Evolutionary conservation across 2,888 invertebrate species (phyloP), one percentile per base, ranked within the genome.

Genomic region (Iphiclides podalirius): DNA sequence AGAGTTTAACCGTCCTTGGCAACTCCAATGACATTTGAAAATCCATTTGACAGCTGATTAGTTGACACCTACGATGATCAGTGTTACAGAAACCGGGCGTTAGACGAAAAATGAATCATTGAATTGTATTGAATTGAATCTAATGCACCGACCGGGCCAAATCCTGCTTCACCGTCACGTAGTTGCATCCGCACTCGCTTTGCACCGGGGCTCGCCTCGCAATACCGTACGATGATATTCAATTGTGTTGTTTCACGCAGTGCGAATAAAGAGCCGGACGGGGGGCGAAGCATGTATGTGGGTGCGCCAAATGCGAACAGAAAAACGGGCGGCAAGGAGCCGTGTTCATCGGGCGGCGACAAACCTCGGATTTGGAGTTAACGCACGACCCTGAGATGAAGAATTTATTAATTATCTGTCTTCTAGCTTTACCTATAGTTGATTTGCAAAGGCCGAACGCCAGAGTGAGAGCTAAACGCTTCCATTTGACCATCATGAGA

Each of bases 321-420:
- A 16, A 46, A 26, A 31, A 17, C 14, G 14, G 31, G 45, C 6
- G 26, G 20, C 4, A 78, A 60, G 42, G 69, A 71, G 36, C 63
- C 70, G 8, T 79, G 80, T 42, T 60, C 73, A 0, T 80, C 81
- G 0, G 75, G 74, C 1, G 70, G 76, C 15, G 61, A 63, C 6
- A 79, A 79, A 58, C 76, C 81, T 1, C 62, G 65, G 26, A 70
- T 79, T 55, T 82, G 80, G 72, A 81, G 79, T 60, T 81, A 73
- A 63, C 61, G 4, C 17, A 47, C 8, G 26, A 26, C 1, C 8
- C 8, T 49, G n/a, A n/a, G n/a, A n/a, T n/a, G n/a, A 46, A 51
- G 52, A n/a, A n/a, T n/a, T n/a, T n/a, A n/a, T n/a, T n/a, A n/a
- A n/a, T n/a, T n/a, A n/a, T n/a, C n/a, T n/a, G n/a, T n/a, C n/a